Evolutionary conservation across 1,140 invertebrate genomes (phyloP).

Genomic region (Cheumatopsyche charites): DNA sequence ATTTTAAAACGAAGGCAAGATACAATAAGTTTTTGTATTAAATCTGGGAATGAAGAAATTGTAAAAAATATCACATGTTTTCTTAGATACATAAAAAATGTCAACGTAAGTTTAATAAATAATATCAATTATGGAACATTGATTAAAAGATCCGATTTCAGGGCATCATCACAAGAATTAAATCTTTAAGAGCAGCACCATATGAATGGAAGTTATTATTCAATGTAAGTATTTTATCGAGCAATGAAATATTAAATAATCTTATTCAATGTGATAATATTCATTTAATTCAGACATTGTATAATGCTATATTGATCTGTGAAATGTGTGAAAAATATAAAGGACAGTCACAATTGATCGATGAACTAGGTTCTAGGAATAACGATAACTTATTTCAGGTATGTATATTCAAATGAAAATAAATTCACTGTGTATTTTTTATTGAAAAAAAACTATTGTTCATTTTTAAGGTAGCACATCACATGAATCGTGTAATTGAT

Average conservation of each 20-base stretch:
- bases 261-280: constrained; percentile 28
- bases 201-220: constrained; percentile 72
- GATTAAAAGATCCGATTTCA: constrained; percentile 50
- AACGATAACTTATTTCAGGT: constrained; percentile 67
- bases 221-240: constrained; percentile 57
- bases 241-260: no score
- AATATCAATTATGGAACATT: constrained; percentile 50
- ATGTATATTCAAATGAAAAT: constrained; percentile 27
- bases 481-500: constrained; percentile 68
- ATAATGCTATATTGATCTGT: constrained; percentile 68
- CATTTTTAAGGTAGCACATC: constrained; percentile 55
- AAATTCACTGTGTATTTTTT: no score
- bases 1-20: constrained; percentile 65
- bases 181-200: constrained; percentile 65
- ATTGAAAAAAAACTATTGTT: no score
- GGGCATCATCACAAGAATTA: constrained; percentile 65
- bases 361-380: constrained; percentile 61
- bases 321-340: constrained; percentile 64
- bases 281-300: constrained; percentile 64
- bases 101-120: constrained; percentile 56
- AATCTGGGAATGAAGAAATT: constrained; percentile 64
- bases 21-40: constrained; percentile 67
- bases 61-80: constrained; percentile 63
- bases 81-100: constrained; percentile 65
- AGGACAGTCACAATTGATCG: constrained; percentile 61